These are phyloP conservation scores for Setipinna tenuifilis DNA, from an alignment of 2,797 vertebrate genomes.

Conservation along the genomic window DNA sequence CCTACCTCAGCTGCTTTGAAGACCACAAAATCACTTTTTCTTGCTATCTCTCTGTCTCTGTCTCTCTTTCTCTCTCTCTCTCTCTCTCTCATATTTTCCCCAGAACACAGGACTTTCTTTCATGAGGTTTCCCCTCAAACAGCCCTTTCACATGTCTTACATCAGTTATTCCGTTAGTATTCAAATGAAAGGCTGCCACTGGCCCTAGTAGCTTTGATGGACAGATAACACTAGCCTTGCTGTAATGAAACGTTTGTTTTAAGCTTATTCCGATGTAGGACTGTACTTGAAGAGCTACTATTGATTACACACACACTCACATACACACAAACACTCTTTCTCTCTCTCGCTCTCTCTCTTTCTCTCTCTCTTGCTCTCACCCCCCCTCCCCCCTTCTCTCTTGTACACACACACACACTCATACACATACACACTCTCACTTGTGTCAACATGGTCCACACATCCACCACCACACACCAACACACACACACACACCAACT, in stretches of 20 bases:
- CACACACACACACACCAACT: background rate
- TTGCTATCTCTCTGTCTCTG: background rate
- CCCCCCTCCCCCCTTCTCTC: background rate
- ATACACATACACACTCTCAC: background rate
- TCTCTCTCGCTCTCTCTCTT: background rate
- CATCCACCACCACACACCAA: background rate
- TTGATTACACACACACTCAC: background rate
- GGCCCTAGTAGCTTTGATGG: conserved; percentile 74
- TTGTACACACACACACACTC: background rate
- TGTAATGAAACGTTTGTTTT: conserved; percentile 32
- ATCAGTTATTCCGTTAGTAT: conserved; percentile 85
- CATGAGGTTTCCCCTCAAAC: conserved; percentile 77
- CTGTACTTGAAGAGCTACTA: background rate
- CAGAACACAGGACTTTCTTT: conserved; percentile 74
- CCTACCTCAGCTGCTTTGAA: background rate
- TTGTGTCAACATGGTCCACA: no score
- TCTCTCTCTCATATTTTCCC: conserved; percentile 58
- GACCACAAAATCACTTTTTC: background rate
- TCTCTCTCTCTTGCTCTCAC: background rate
- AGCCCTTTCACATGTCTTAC: conserved; percentile 81
- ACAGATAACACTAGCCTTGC: conserved; percentile 45
- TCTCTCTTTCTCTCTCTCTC: conserved; percentile 64
- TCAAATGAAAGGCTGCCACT: conserved; percentile 76
- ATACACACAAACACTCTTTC: background rate
- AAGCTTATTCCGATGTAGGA: background rate